These are phyloP conservation scores for Hypothenemus hampei DNA, from an alignment of 1,140 invertebrate species.

Conservation along the genomic window DNA sequence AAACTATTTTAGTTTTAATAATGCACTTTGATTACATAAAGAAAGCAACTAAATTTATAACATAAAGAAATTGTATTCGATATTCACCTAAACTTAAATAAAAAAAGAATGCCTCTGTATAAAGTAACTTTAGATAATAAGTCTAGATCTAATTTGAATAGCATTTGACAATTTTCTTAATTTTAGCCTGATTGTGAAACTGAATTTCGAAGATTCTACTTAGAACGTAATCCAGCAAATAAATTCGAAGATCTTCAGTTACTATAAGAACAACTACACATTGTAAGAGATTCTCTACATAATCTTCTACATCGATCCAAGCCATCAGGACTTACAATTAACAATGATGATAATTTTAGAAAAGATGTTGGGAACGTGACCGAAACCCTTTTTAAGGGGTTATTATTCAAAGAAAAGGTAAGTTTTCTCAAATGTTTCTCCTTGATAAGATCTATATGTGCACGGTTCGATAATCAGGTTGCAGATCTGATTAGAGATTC, in stretches of 20 bases:
- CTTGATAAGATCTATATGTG: too few relatives aligned
- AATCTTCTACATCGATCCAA: constrained; percentile 92
- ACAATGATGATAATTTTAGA: constrained; percentile 95
- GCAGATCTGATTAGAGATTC: constrained; percentile 77
- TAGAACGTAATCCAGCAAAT: constrained; percentile 65
- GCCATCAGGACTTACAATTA: constrained; percentile 95
- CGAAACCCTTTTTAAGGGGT: constrained; percentile 81
- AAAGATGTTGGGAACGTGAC: constrained; percentile 79
- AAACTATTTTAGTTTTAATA: not conserved
- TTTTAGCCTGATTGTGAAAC: constrained; percentile 98
- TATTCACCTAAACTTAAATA: not conserved
- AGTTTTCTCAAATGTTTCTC: too few relatives aligned
- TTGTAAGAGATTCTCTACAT: constrained; percentile 84
- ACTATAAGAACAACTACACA: constrained; percentile 80
- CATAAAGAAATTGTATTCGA: not conserved
- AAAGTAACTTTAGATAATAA: not conserved
- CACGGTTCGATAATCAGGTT: constrained; percentile 60
- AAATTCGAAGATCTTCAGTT: constrained; percentile 83
- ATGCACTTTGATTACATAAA: not conserved
- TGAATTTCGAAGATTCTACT: constrained; percentile 91
- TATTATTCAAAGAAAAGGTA: constrained; percentile 91
- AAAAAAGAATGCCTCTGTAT: not conserved
- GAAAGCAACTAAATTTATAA: too few relatives aligned
- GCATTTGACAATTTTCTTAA: constrained; percentile 35
- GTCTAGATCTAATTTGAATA: too few relatives aligned